Percentiles rank a stretch among this genome's conserved stretches.
These are phyloP conservation scores for Hirundichthys speculiger DNA, from an alignment of 2,113 vertebrate genomes.

Conservation along the genomic window DNA sequence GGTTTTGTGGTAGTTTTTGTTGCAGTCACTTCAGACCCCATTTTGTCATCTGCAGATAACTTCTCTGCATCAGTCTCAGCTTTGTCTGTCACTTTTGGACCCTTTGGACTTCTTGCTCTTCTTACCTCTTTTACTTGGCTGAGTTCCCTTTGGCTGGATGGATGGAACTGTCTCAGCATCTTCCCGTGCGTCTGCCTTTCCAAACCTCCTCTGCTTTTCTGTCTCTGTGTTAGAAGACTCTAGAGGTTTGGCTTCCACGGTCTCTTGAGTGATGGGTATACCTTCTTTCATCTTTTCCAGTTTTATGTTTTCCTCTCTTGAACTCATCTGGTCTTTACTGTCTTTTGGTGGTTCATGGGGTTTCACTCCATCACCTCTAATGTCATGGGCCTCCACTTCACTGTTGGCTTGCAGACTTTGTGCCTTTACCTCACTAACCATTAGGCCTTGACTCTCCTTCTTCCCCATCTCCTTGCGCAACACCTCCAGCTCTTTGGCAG, in stretches of 20 bases:
- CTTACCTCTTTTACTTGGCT: slow-evolving; percentile 46
- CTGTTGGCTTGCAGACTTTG: neutral
- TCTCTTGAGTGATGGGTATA: neutral
- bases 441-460: slow-evolving; percentile 43
- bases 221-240: slow-evolving; percentile 9
- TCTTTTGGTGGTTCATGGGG: neutral
- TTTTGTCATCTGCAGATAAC: neutral
- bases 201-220: neutral
- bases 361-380: slow-evolving; percentile 1
- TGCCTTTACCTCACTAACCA: neutral
- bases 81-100: slow-evolving; percentile 16
- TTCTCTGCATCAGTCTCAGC: slow-evolving; percentile 12
- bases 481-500: slow-evolving; percentile 73
- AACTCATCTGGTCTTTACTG: neutral
- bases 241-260: neutral
- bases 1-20: slow-evolving; percentile 4
- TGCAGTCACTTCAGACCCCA: slow-evolving; percentile 1
- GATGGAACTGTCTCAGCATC: neutral
- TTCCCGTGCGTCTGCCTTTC: slow-evolving; percentile 9
- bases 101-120: slow-evolving; percentile 58
- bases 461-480: slow-evolving; percentile 65
- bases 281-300: neutral
- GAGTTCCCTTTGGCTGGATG: slow-evolving; percentile 29
- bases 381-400: neutral
- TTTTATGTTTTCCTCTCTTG: neutral